Percentiles rank a stretch among this genome's conserved stretches.
Evolutionary conservation across 37 sponge, comb jelly and placozoan species (phyloP).

Genomic region (Cladorhizidae sp.): DNA sequence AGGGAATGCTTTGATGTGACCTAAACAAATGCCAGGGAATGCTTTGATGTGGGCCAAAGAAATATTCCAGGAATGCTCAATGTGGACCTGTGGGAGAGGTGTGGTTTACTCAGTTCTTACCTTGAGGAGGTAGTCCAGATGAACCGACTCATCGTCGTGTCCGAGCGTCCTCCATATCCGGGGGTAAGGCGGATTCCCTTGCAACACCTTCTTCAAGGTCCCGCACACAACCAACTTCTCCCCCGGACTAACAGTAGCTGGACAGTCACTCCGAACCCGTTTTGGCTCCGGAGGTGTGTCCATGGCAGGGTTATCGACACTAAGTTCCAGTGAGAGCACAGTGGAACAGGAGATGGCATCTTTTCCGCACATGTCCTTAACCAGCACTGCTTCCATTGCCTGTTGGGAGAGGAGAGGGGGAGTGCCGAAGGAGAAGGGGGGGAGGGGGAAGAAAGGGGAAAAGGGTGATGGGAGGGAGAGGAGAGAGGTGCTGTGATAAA

Average conservation of each 20-base stretch:
- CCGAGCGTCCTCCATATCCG: slow-evolving; percentile 19
- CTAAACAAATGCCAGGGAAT: too few species aligned
- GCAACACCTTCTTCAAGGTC: slow-evolving; percentile 18
- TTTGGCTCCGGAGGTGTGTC: not conserved
- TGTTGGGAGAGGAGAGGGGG: too few species aligned
- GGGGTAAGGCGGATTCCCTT: slow-evolving; percentile 19
- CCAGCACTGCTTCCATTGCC: not conserved
- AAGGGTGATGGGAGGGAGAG: too few species aligned
- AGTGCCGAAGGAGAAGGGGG: too few species aligned
- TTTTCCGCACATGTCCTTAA: not conserved
- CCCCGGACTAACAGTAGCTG: not conserved
- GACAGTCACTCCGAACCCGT: not conserved
- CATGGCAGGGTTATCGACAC: not conserved
- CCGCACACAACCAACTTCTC: slow-evolving; percentile 23
- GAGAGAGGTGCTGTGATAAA: too few species aligned
- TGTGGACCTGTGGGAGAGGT: too few species aligned
- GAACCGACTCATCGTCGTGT: not conserved
- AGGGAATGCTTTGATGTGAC: too few species aligned
- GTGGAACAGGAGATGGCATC: not conserved
- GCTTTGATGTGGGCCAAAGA: too few species aligned
- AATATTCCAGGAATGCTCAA: too few species aligned
- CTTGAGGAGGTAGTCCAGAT: slow-evolving; percentile 5
- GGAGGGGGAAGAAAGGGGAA: too few species aligned
- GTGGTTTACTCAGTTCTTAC: slow-evolving; percentile 13
- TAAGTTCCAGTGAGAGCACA: not conserved